phyloP scores from a whole-genome alignment of 1,140 invertebrate genomes.

The Drosophila punjabiensis region DNA sequence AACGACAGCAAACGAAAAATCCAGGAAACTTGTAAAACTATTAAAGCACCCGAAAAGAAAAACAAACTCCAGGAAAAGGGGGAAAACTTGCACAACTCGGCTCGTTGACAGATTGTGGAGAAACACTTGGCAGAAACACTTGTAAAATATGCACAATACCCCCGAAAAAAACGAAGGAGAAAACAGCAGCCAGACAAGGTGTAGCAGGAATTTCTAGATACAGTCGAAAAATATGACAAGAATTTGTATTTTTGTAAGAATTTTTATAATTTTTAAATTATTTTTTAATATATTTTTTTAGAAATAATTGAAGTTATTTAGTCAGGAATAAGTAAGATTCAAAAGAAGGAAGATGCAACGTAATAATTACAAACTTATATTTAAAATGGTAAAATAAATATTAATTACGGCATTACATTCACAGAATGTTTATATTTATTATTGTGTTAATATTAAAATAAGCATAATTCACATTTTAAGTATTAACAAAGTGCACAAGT shows the following conservation, averaged over 20 bases:
- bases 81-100: slow-evolving; percentile 67
- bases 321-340: too few relatives aligned
- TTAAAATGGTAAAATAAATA: too few relatives aligned
- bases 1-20: slow-evolving; percentile 41
- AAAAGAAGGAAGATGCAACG: too few relatives aligned
- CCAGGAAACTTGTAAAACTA: slow-evolving; percentile 32
- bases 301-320: too few relatives aligned
- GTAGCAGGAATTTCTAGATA: slow-evolving; percentile 34
- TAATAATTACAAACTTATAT: too few relatives aligned
- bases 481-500: too few relatives aligned
- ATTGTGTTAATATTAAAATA: too few relatives aligned
- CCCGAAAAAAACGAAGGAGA: slow-evolving; percentile 14
- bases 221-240: neutral
- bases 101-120: slow-evolving; percentile 61
- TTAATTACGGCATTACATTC: too few relatives aligned
- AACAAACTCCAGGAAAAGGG: slow-evolving; percentile 32
- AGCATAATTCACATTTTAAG: too few relatives aligned
- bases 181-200: slow-evolving; percentile 48
- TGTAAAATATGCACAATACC: slow-evolving; percentile 58
- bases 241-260: neutral
- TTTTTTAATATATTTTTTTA: neutral
- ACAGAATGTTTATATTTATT: too few relatives aligned
- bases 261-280: neutral
- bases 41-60: slow-evolving; percentile 38
- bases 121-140: too few relatives aligned